Conservation (phyloP, 1,140 invertebrate species). For the Nautilus pompilius region DNA sequence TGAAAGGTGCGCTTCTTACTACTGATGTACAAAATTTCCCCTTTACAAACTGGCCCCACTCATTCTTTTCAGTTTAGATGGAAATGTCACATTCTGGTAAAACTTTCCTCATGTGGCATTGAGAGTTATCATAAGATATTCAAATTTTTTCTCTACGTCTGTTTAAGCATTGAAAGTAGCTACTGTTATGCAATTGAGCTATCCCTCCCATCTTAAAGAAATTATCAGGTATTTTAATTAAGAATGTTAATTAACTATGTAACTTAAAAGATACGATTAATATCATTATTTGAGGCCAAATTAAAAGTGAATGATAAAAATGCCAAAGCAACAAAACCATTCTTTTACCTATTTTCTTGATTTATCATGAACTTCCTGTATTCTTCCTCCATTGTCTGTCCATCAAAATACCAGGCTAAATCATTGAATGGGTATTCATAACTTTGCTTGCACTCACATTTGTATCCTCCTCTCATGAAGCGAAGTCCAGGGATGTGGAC, state of each 20-base stretch:
- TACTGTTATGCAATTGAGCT: background rate
- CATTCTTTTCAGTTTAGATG: too few species aligned
- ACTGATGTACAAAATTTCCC: too few species aligned
- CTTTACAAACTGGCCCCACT: too few species aligned
- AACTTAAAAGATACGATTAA: background rate
- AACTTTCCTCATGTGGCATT: too few species aligned
- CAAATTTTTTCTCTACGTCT: too few species aligned
- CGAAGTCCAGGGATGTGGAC: constrained; percentile 87
- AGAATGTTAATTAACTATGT: background rate
- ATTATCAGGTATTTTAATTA: background rate
- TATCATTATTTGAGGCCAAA: too few species aligned
- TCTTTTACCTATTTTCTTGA: constrained; percentile 42
- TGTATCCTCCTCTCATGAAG: too few species aligned
- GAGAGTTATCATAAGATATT: too few species aligned
- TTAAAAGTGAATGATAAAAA: background rate
- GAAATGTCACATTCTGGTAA: too few species aligned
- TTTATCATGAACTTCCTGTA: constrained; percentile 62
- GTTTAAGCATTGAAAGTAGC: background rate
- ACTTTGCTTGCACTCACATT: constrained; percentile 96
- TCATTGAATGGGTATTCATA: constrained; percentile 97
- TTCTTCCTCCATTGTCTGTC: constrained; percentile 92
- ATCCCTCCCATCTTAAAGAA: background rate
- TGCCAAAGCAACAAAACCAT: background rate
- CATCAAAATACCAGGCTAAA: constrained; percentile 86
- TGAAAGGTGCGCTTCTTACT: too few species aligned